Evolutionary conservation across 2,113 vertebrate species (phyloP).

Genomic region (Mola mola): DNA sequence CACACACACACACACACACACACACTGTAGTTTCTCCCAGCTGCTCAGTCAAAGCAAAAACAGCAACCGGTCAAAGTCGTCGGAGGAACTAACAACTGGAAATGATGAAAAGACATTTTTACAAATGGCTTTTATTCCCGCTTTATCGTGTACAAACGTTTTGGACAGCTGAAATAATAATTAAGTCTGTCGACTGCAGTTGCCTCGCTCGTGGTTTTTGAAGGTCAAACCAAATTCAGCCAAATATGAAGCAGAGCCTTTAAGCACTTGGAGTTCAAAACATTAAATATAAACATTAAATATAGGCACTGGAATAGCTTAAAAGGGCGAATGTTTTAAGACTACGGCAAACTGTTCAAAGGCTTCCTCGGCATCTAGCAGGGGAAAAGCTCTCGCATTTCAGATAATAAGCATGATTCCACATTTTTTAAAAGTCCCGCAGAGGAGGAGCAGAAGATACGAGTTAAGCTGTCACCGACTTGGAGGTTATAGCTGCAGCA

Average conservation of each 20-base stretch:
- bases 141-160: constrained; percentile 69
- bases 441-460: constrained; percentile 69
- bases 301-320: constrained; percentile 70
- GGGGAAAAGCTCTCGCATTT: constrained; percentile 59
- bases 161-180: constrained; percentile 49
- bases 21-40: constrained; percentile 31
- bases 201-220: constrained; percentile 34
- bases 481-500: constrained; percentile 70
- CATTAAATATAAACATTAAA: constrained; percentile 76
- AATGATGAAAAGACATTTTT: constrained; percentile 27
- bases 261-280: constrained; percentile 63
- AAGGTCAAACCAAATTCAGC: constrained; percentile 53
- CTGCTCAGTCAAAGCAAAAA: constrained; percentile 12
- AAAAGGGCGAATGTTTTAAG: constrained; percentile 65
- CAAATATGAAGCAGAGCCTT: constrained; percentile 53
- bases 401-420: constrained; percentile 75
- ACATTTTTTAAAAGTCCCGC: constrained; percentile 57
- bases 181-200: constrained; percentile 42
- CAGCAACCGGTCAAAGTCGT: too few species aligned
- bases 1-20: constrained; percentile 5
- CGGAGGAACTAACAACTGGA: constrained; percentile 13
- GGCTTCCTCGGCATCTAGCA: constrained; percentile 44
- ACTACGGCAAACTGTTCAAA: constrained; percentile 72
- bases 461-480: constrained; percentile 70
- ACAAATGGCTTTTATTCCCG: constrained; percentile 68